These are phyloP conservation scores for Heliconius hewitsoni DNA, from an alignment of 1,140 invertebrate species.

Conservation along the genomic window DNA sequence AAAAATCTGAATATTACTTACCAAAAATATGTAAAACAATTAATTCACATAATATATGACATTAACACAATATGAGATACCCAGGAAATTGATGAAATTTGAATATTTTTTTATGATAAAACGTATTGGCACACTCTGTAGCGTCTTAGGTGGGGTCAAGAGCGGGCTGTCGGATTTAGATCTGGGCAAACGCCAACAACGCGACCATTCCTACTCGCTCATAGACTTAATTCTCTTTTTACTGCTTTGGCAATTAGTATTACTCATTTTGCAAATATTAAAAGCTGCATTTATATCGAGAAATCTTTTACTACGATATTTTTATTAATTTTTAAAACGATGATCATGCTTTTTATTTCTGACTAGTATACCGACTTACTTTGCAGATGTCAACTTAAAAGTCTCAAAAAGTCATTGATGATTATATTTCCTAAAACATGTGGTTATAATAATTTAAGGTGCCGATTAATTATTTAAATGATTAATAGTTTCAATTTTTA, in stretches of 20 bases:
- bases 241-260: slow-evolving; percentile 31
- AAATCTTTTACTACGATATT: not conserved
- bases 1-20: slow-evolving; percentile 5
- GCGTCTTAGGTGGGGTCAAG: slow-evolving; percentile 72
- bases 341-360: too few relatives aligned
- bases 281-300: not conserved
- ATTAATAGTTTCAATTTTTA: too few relatives aligned
- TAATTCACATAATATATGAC: not conserved
- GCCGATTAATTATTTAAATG: too few relatives aligned
- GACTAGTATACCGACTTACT: not conserved
- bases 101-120: slow-evolving; percentile 29
- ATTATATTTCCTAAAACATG: too few relatives aligned
- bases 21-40: slow-evolving; percentile 5
- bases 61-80: not conserved
- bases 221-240: slow-evolving; percentile 38
- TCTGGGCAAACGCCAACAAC: slow-evolving; percentile 65
- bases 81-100: slow-evolving; percentile 11
- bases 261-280: slow-evolving; percentile 25
- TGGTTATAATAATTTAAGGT: too few relatives aligned
- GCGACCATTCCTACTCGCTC: slow-evolving; percentile 40
- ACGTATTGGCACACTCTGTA: slow-evolving; percentile 57
- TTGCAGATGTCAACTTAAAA: too few relatives aligned
- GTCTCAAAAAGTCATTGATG: too few relatives aligned
- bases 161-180: slow-evolving; percentile 72
- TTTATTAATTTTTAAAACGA: not conserved